Evolutionary conservation across 1,140 invertebrate genomes (phyloP).

Genomic region (Pachyrhynchus sulphureomaculatus): DNA sequence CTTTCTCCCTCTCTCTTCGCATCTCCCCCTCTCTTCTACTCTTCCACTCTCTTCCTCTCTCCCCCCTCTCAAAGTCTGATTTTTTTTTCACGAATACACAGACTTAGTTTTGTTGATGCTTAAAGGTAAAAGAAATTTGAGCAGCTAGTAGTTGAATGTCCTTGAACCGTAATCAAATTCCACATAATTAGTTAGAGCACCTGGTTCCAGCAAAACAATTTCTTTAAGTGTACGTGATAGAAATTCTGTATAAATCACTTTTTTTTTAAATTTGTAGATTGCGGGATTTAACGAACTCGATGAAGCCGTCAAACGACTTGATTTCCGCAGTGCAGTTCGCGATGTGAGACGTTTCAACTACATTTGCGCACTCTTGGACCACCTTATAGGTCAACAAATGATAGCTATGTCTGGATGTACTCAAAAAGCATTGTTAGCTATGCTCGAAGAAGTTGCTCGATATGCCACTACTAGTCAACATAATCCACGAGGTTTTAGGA

Average conservation of each 20-base stretch:
- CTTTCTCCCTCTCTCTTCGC: background rate
- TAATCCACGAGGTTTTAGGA: conserved; percentile 79
- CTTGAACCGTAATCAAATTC: too few relatives aligned
- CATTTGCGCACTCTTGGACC: conserved; percentile 87
- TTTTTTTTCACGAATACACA: too few relatives aligned
- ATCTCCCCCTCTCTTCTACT: too few relatives aligned
- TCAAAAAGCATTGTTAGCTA: conserved; percentile 88
- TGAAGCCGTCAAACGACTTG: conserved; percentile 90
- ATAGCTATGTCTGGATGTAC: conserved; percentile 87
- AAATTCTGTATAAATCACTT: background rate
- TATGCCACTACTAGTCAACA: conserved; percentile 79
- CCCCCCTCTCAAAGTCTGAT: too few relatives aligned
- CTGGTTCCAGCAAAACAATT: too few relatives aligned
- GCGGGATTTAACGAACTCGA: conserved; percentile 93
- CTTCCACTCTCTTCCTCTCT: too few relatives aligned
- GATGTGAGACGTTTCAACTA: conserved; percentile 95
- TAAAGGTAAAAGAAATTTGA: too few relatives aligned
- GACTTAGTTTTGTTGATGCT: too few relatives aligned
- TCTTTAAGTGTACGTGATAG: too few relatives aligned
- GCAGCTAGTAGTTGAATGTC: too few relatives aligned
- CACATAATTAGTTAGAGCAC: too few relatives aligned
- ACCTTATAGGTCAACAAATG: conserved; percentile 83
- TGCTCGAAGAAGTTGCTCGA: conserved; percentile 89
- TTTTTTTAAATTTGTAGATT: conserved; percentile 62
- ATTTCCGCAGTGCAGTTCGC: conserved; percentile 90